Conservation (phyloP, 2,888 invertebrate genomes). For the Plemyria rubiginata region DNA sequence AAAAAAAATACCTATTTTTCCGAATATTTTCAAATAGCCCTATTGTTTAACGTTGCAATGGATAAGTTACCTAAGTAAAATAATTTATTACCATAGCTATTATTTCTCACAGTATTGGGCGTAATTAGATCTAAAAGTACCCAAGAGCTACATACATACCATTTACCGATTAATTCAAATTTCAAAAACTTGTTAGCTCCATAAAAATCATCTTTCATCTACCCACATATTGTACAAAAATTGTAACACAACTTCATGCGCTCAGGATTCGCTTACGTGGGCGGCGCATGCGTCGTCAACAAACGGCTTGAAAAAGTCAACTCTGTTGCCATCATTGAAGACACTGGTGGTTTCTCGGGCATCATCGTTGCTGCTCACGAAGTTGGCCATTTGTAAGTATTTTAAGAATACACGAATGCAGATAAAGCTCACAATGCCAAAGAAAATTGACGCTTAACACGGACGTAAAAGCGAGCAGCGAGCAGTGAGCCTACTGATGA, state of each 20-base stretch:
- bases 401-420: too few species aligned
- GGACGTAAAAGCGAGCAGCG: too few species aligned
- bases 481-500: too few species aligned
- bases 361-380: conserved; percentile 98
- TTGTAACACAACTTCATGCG: conserved; percentile 24
- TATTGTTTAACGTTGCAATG: neutral
- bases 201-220: neutral
- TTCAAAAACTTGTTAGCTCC: too few species aligned
- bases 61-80: neutral
- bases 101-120: too few species aligned
- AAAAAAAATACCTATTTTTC: too few species aligned
- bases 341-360: conserved; percentile 97
- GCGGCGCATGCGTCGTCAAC: conserved; percentile 98
- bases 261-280: conserved; percentile 97
- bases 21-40: too few species aligned
- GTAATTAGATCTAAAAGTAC: too few species aligned
- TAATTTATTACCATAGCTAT: too few species aligned
- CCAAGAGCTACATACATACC: neutral
- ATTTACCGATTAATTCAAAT: too few species aligned
- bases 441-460: too few species aligned
- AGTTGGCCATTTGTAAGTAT: conserved; percentile 96
- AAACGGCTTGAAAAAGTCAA: conserved; percentile 97
- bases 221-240: neutral
- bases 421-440: too few species aligned
- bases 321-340: conserved; percentile 98